Evolutionary conservation across 1,140 invertebrate species (phyloP).

Genomic region (Trichonephila inaurata): DNA sequence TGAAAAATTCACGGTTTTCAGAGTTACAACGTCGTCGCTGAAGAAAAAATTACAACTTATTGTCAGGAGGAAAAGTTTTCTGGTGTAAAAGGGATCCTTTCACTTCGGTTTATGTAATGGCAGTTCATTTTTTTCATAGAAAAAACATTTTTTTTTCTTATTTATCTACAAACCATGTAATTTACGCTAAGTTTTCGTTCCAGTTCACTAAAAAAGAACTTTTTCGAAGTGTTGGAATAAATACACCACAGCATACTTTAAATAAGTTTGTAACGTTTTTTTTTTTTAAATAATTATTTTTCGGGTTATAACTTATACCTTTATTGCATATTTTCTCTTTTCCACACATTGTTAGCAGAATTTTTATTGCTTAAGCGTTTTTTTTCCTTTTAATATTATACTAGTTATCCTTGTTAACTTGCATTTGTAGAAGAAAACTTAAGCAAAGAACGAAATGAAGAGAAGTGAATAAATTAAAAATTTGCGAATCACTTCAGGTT

Average conservation of each 20-base stretch:
- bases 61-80: not conserved
- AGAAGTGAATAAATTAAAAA: too few species aligned
- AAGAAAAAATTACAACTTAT: slow-evolving; percentile 17
- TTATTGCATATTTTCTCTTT: too few species aligned
- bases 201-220: not conserved
- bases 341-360: not conserved
- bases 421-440: too few species aligned
- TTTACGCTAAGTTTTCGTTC: not conserved
- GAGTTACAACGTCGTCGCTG: too few species aligned
- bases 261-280: not conserved
- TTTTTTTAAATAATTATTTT: not conserved
- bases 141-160: not conserved
- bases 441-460: too few species aligned
- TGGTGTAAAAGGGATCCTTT: not conserved
- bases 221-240: not conserved
- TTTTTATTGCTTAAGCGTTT: too few species aligned
- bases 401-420: too few species aligned
- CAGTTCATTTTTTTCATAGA: not conserved
- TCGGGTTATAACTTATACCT: not conserved
- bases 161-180: not conserved
- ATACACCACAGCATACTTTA: not conserved
- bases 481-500: too few species aligned
- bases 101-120: slow-evolving; percentile 9
- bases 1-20: too few species aligned
- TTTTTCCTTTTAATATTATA: too few species aligned